These are phyloP conservation scores for Pelecanoides urinatrix DNA, from an alignment of 2,113 vertebrate genomes.

Conservation along the genomic window DNA sequence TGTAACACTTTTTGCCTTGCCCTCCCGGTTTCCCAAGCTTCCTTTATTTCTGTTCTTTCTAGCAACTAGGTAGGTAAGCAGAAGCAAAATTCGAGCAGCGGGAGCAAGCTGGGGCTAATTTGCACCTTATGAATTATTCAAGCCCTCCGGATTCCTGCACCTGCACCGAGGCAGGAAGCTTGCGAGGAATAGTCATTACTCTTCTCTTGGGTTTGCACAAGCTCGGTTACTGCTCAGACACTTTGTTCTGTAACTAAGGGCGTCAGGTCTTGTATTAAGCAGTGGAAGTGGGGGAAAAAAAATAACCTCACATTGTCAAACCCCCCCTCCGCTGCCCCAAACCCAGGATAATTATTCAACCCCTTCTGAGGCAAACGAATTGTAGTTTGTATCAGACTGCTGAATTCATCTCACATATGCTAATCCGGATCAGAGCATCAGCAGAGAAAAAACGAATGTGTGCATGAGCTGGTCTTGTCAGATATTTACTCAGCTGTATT, in stretches of 20 bases:
- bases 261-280: constrained; percentile 48
- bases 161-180: constrained; percentile 76
- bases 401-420: constrained; percentile 19
- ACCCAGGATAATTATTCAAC: constrained; percentile 1
- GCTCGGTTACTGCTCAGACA: constrained; percentile 60
- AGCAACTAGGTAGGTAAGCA: constrained; percentile 68
- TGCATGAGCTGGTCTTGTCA: constrained; percentile 17
- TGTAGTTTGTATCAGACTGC: not conserved
- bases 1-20: not conserved
- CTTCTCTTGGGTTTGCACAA: constrained; percentile 59
- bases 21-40: constrained; percentile 12
- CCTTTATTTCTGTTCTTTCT: constrained; percentile 25
- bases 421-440: constrained; percentile 13
- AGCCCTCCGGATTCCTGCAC: constrained; percentile 73
- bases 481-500: constrained; percentile 44
- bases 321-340: not conserved
- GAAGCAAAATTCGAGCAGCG: constrained; percentile 42
- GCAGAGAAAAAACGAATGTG: not conserved
- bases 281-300: not conserved
- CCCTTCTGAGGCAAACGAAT: not conserved
- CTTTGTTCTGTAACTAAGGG: constrained; percentile 68
- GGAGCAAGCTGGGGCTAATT: constrained; percentile 66
- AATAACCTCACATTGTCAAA: not conserved
- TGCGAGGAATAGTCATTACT: constrained; percentile 62
- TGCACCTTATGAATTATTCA: constrained; percentile 79